These are phyloP conservation scores for Myotis myotis DNA, from an alignment of 2,797 vertebrate genomes.

Conservation along the genomic window DNA sequence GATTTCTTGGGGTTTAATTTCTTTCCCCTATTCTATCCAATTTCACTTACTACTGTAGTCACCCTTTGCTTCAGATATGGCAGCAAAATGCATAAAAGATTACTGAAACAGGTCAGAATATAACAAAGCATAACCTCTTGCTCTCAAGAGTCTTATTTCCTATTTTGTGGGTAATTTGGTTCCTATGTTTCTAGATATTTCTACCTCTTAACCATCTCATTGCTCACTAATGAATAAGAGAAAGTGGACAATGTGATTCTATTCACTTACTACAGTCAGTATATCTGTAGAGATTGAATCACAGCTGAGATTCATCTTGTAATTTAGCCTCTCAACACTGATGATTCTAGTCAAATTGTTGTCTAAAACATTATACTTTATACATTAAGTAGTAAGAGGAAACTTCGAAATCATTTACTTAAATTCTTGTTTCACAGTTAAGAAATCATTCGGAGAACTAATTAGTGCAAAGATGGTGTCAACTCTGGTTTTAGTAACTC, in stretches of 20 bases:
- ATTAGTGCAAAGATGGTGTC: background rate
- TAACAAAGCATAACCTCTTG: background rate
- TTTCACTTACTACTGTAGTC: background rate
- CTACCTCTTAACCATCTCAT: constrained; percentile 18
- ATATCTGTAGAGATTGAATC: background rate
- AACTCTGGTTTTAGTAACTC: background rate
- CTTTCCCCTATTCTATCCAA: constrained; percentile 20
- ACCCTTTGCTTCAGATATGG: background rate
- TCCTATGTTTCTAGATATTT: background rate
- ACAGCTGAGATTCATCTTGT: constrained; percentile 28
- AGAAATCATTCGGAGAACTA: background rate
- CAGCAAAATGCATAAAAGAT: constrained; percentile 23
- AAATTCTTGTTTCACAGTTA: background rate
- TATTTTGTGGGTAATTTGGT: background rate
- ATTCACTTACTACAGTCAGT: background rate
- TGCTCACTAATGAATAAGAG: constrained; percentile 9
- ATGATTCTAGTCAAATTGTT: background rate
- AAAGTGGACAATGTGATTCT: background rate
- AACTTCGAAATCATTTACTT: constrained; percentile 17
- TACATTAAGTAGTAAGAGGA: background rate
- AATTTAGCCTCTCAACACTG: background rate
- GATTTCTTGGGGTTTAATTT: background rate
- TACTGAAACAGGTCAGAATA: background rate
- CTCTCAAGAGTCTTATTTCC: background rate
- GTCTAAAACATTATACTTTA: background rate